Percentiles rank a stretch among this genome's conserved stretches.
phyloP scores from a whole-genome alignment of 2,797 vertebrate species.

The Lophius americanus region DNA sequence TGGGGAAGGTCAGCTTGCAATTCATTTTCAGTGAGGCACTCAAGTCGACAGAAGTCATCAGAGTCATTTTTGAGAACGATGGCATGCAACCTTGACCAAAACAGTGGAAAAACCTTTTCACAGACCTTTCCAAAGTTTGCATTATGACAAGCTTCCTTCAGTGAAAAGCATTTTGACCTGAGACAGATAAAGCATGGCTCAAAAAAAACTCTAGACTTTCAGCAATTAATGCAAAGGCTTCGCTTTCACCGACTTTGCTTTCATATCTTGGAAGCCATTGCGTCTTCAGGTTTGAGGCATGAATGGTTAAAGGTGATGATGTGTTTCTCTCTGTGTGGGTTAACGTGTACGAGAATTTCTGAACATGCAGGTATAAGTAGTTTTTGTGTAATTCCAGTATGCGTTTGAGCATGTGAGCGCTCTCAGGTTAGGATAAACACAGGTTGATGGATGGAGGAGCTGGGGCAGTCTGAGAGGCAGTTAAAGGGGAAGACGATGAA shows the following conservation, averaged over 20 bases:
- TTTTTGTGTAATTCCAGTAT: constrained; percentile 4
- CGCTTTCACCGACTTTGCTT: constrained; percentile 14
- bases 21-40: constrained; percentile 49
- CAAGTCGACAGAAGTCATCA: constrained; percentile 42
- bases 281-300: constrained; percentile 20
- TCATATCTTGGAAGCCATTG: constrained; percentile 32
- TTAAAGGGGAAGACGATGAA: constrained; percentile 56
- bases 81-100: constrained; percentile 23
- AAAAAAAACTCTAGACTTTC: constrained; percentile 49
- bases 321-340: constrained; percentile 10
- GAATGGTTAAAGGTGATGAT: constrained; percentile 52
- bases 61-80: constrained; percentile 46
- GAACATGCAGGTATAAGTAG: constrained; percentile 19
- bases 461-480: constrained; percentile 18
- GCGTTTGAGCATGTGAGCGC: constrained; percentile 7
- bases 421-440: constrained; percentile 57
- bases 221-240: constrained; percentile 20
- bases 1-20: constrained; percentile 38
- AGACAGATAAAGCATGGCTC: constrained; percentile 31
- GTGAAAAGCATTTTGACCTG: constrained; percentile 47
- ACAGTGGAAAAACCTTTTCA: constrained; percentile 55
- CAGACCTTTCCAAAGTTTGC: constrained; percentile 53
- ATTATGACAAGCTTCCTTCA: constrained; percentile 43
- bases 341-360: neutral
- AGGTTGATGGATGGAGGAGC: constrained; percentile 53